Conservation (phyloP, 2,888 invertebrate species). For the Glaucopsyche alexis region DNA sequence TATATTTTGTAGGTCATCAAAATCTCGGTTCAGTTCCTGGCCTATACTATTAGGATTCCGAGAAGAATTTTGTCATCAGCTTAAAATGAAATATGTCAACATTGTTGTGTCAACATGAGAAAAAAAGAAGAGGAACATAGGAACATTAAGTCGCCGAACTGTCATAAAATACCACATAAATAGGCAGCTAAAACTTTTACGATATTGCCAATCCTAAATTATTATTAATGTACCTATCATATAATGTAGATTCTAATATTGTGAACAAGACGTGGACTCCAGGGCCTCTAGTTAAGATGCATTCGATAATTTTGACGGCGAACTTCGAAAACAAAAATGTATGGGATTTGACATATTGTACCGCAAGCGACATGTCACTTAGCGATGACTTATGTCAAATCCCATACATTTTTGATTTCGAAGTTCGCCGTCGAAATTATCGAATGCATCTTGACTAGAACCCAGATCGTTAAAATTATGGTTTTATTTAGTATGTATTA, state of each 20-base stretch:
- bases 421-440: too few species aligned
- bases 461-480: slow-evolving; percentile 2
- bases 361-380: too few species aligned
- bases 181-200: background rate
- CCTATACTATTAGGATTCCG: slow-evolving; percentile 52
- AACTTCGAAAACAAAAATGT: too few species aligned
- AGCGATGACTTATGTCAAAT: too few species aligned
- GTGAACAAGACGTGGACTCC: background rate
- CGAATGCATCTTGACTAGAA: too few species aligned
- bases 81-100: slow-evolving; percentile 57
- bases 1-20: background rate
- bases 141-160: slow-evolving; percentile 3
- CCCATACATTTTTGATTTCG: too few species aligned
- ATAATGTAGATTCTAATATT: background rate
- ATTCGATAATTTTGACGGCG: too few species aligned
- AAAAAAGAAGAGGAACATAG: background rate
- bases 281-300: too few species aligned
- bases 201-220: background rate
- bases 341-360: too few species aligned
- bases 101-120: slow-evolving; percentile 43
- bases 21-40: background rate
- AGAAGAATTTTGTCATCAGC: slow-evolving; percentile 66
- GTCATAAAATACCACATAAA: background rate
- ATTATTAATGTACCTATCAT: background rate
- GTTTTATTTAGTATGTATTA: background rate